phyloP scores from a whole-genome alignment of 2,888 invertebrate species.

The Nebria brevicollis region DNA sequence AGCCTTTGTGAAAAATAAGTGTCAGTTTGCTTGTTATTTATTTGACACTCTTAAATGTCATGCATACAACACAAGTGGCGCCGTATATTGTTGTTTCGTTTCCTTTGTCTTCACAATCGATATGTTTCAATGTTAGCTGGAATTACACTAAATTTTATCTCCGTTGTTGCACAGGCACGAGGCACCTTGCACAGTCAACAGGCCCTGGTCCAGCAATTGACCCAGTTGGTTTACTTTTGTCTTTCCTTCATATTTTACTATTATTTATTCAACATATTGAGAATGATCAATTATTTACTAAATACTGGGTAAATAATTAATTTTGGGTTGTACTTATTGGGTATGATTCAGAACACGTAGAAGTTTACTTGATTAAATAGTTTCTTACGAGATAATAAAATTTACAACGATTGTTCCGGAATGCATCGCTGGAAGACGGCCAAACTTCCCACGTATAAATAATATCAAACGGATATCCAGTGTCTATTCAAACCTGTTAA shows the following conservation, averaged over 20 bases:
- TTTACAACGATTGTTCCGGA: background rate
- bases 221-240: background rate
- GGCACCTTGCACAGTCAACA: background rate
- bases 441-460: constrained; percentile 36
- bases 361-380: background rate
- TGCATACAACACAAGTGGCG: constrained; percentile 1
- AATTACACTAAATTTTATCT: background rate
- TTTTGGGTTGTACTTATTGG: background rate
- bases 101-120: constrained; percentile 1
- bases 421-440: constrained; percentile 26
- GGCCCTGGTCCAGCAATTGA: background rate
- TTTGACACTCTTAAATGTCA: constrained; percentile 1
- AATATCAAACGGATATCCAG: constrained; percentile 38
- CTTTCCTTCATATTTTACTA: background rate
- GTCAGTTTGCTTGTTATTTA: background rate
- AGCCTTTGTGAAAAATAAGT: background rate
- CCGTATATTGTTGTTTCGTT: background rate
- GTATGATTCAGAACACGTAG: background rate
- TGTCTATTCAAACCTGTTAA: constrained; percentile 34
- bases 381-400: background rate
- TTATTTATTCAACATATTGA: no score
- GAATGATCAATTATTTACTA: no score
- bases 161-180: background rate
- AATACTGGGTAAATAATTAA: background rate
- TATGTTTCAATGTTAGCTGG: background rate